Evolutionary conservation across 2,888 invertebrate genomes (phyloP).

Genomic region (Polyommatus icarus): DNA sequence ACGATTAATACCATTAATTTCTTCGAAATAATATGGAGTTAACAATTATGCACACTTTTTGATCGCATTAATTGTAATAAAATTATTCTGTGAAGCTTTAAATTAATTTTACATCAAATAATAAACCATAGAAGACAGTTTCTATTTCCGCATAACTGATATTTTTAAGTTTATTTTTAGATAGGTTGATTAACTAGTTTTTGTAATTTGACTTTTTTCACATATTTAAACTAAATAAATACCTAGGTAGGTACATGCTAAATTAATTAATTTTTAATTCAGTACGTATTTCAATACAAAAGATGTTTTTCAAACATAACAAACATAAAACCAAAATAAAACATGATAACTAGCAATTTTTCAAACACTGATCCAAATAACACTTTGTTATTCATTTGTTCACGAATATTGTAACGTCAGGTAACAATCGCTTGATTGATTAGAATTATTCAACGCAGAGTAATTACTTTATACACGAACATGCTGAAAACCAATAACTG

Average conservation of each 20-base stretch:
- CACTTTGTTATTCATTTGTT: conserved; percentile 5
- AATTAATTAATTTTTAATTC: not conserved
- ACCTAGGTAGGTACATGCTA: too few species aligned
- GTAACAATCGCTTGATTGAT: conserved; percentile 14
- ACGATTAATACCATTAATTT: not conserved
- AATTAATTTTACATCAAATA: too few species aligned
- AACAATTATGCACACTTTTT: not conserved
- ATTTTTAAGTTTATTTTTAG: too few species aligned
- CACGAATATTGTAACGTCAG: conserved; percentile 13
- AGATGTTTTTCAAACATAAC: too few species aligned
- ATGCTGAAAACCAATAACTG: not conserved
- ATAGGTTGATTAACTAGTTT: too few species aligned
- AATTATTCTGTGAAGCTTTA: too few species aligned
- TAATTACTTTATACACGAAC: not conserved
- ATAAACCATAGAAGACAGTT: too few species aligned
- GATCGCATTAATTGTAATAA: not conserved
- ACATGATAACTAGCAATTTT: not conserved
- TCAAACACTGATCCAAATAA: not conserved
- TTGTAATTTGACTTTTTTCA: too few species aligned
- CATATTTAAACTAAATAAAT: too few species aligned
- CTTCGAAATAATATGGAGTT: not conserved
- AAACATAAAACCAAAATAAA: too few species aligned
- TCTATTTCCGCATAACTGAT: too few species aligned
- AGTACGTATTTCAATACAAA: too few species aligned
- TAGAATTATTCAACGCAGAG: conserved; percentile 7